Percentiles rank a stretch among this genome's conserved stretches.
Evolutionary conservation across 1,140 invertebrate genomes (phyloP).

Genomic region (Sinella curviseta): DNA sequence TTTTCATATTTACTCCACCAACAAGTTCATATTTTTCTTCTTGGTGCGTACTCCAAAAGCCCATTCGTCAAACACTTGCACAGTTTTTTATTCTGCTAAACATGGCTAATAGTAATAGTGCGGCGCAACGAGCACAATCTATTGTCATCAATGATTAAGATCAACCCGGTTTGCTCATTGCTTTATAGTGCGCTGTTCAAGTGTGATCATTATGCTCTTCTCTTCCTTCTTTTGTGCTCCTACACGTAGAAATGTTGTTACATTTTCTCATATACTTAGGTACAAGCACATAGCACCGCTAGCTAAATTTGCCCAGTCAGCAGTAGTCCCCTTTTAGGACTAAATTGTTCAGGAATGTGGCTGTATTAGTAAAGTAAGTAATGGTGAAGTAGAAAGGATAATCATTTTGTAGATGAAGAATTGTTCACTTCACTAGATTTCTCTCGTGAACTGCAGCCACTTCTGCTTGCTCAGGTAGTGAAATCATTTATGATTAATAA

Average conservation of each 20-base stretch:
- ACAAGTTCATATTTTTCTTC: no score
- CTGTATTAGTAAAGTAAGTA: not conserved
- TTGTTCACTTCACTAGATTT: not conserved
- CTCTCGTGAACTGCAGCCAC: not conserved
- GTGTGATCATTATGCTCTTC: not conserved
- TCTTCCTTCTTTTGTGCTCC: not conserved
- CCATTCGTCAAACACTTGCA: not conserved
- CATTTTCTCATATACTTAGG: not conserved
- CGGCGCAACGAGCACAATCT: not conserved
- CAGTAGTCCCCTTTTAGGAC: not conserved
- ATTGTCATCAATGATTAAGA: constrained; percentile 1
- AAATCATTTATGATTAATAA: no score
- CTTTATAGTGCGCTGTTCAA: not conserved
- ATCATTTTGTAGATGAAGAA: not conserved
- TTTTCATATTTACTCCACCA: not conserved
- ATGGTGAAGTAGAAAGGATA: not conserved
- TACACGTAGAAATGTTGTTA: no score
- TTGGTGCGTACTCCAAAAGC: not conserved
- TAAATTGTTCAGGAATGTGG: not conserved
- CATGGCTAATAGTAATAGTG: not conserved
- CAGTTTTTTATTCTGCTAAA: not conserved
- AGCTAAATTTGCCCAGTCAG: not conserved
- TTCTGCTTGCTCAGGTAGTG: not conserved
- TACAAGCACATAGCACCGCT: not conserved
- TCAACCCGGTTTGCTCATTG: constrained; percentile 17